Evolutionary conservation across 2,888 invertebrate genomes (phyloP).

Genomic region (Ptychoptera contaminata): DNA sequence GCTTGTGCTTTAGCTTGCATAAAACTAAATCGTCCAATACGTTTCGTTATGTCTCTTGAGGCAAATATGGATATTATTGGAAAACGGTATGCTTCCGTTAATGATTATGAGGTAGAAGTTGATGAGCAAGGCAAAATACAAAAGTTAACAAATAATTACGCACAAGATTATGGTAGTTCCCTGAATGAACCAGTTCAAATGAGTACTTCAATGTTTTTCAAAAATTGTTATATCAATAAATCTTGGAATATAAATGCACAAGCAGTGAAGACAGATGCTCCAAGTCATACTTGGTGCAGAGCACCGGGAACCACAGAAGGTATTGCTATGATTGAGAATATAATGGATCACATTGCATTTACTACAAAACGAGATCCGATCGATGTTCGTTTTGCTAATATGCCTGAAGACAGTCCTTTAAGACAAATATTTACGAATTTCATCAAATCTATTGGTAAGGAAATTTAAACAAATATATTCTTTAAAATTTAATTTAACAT

Average conservation of each 20-base stretch:
- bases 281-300: constrained; percentile 53
- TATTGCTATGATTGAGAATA: constrained; percentile 41
- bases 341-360: constrained; percentile 50
- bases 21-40: constrained; percentile 42
- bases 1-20: constrained; percentile 56
- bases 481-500: neutral
- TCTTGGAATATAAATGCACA: constrained; percentile 51
- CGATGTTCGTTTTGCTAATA: constrained; percentile 39
- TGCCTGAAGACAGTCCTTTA: constrained; percentile 27
- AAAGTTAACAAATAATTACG: constrained; percentile 39
- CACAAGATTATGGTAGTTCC: constrained; percentile 37
- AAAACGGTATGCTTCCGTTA: constrained; percentile 42
- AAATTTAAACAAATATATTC: neutral
- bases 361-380: constrained; percentile 39
- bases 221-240: constrained; percentile 47
- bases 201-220: constrained; percentile 24
- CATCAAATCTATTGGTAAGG: constrained; percentile 23
- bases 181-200: constrained; percentile 36
- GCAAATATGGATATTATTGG: constrained; percentile 56
- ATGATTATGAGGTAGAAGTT: constrained; percentile 49
- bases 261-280: constrained; percentile 48
- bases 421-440: constrained; percentile 36
- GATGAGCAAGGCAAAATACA: constrained; percentile 49
- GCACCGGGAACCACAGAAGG: constrained; percentile 46
- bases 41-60: constrained; percentile 53